These are phyloP conservation scores for Lanius ludovicianus DNA, from an alignment of 2,113 vertebrate species.

Conservation along the genomic window DNA sequence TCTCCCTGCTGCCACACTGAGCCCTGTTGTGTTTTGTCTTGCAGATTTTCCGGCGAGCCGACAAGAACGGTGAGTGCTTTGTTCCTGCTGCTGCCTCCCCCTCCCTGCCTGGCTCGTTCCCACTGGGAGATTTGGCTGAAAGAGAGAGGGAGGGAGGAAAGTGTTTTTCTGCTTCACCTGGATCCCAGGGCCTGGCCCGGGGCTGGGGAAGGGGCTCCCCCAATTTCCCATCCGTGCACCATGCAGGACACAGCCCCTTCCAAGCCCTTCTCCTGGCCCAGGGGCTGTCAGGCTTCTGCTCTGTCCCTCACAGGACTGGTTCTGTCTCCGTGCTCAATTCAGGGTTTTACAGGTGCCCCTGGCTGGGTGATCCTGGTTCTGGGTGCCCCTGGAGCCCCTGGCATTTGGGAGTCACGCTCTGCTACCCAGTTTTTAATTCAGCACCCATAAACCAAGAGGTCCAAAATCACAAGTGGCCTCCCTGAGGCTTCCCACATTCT, in stretches of 20 bases:
- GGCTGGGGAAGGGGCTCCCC: background rate
- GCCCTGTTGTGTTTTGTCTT: slow-evolving; percentile 43
- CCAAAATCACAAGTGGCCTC: background rate
- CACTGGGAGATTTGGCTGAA: background rate
- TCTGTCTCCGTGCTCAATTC: background rate
- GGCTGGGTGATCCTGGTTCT: background rate
- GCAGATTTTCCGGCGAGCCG: slow-evolving; percentile 82
- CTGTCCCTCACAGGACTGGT: accelerated
- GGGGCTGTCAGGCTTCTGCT: background rate
- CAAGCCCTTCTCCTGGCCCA: background rate
- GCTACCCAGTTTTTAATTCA: background rate
- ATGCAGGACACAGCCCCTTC: background rate
- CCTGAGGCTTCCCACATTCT: background rate
- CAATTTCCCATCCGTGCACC: accelerated
- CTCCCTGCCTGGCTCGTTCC: background rate
- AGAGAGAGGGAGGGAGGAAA: background rate
- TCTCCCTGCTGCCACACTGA: background rate
- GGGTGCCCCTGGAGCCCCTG: background rate
- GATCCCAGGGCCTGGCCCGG: background rate
- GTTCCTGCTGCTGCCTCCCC: background rate
- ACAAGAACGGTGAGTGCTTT: slow-evolving; percentile 82
- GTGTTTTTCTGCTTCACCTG: background rate
- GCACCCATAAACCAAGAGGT: background rate
- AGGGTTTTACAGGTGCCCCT: background rate
- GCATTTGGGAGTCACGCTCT: background rate